phyloP scores from a whole-genome alignment of 2,113 vertebrate genomes.

The Pygoscelis antarcticus region DNA sequence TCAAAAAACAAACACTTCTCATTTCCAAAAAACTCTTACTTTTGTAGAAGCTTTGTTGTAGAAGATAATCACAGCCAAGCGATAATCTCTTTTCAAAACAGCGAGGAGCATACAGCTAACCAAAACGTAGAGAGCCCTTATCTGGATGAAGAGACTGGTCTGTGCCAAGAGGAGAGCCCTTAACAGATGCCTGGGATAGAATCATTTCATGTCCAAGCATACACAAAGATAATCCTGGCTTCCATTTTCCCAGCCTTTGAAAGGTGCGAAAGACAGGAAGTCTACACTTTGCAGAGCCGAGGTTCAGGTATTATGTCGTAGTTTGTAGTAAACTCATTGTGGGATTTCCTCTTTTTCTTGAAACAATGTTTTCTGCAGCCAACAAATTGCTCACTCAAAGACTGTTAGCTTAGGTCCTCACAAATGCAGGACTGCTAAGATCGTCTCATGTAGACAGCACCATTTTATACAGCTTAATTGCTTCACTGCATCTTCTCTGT shows the following conservation, averaged over 20 bases:
- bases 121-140: not conserved
- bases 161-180: not conserved
- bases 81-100: not conserved
- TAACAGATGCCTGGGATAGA: not conserved
- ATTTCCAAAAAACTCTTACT: not conserved
- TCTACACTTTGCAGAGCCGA: not conserved
- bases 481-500: not conserved
- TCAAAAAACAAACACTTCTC: not conserved
- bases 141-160: not conserved
- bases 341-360: not conserved
- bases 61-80: not conserved
- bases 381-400: not conserved
- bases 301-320: not conserved
- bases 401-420: not conserved
- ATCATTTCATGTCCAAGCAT: not conserved
- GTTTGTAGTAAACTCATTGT: not conserved
- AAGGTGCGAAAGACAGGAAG: not conserved
- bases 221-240: not conserved
- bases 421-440: not conserved
- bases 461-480: not conserved
- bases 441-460: not conserved
- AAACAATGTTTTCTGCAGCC: not conserved
- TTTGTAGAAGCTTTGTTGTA: not conserved
- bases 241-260: not conserved
- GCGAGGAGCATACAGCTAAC: not conserved